phyloP scores from a whole-genome alignment of 2,888 invertebrate species.

The Cistogaster globosa region DNA sequence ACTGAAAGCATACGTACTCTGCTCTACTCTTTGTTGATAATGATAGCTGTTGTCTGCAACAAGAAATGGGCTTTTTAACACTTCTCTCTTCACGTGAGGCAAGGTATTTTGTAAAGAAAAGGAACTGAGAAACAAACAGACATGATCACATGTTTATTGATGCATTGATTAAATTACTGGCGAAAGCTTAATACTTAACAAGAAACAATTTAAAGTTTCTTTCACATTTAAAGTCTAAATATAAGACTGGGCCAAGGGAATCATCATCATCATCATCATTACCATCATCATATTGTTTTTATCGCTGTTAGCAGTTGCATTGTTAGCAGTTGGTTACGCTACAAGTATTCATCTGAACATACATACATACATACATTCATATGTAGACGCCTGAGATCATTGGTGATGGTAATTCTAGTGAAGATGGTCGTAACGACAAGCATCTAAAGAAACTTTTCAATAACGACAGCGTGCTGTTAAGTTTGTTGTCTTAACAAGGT shows the following conservation, averaged over 20 bases:
- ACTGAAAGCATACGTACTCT: neutral
- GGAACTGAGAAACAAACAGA: conserved; percentile 37
- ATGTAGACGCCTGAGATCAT: conserved; percentile 7
- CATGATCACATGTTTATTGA: conserved; percentile 46
- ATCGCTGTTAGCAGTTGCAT: conserved; percentile 33
- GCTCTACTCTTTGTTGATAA: conserved; percentile 11
- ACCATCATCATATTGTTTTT: conserved; percentile 9
- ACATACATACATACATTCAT: too few species aligned
- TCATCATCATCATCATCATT: conserved; percentile 14
- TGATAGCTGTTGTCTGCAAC: conserved; percentile 39
- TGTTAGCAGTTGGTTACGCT: conserved; percentile 36
- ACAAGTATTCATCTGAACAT: neutral
- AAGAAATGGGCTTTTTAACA: conserved; percentile 48
- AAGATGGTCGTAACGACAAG: conserved; percentile 48
- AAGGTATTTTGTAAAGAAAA: conserved; percentile 17
- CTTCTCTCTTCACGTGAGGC: conserved; percentile 33
- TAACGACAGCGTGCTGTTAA: conserved; percentile 30
- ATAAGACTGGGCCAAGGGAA: conserved; percentile 30
- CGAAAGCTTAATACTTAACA: conserved; percentile 61
- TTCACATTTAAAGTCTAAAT: conserved; percentile 36
- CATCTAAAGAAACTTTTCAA: conserved; percentile 32
- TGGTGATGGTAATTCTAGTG: conserved; percentile 58
- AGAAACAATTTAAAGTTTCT: conserved; percentile 48
- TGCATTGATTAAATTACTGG: conserved; percentile 65
- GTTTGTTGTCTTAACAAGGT: conserved; percentile 78